Evolutionary conservation across 2,797 vertebrate species (phyloP).

Genomic region (Tarsius wallacei): DNA sequence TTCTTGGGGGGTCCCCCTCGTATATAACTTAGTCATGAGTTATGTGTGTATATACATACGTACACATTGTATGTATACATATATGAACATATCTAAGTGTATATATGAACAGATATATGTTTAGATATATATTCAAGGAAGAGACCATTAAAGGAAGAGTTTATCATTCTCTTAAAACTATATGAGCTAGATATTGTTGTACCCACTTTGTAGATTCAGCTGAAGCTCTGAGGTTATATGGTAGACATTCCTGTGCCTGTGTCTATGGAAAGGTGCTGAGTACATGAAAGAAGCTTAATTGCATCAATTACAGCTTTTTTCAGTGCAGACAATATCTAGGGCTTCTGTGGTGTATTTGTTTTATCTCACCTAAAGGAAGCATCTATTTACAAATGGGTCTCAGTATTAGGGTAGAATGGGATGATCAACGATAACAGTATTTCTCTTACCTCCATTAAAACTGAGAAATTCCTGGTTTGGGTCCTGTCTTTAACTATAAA

Average conservation of each 20-base stretch:
- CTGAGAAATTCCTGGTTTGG: neutral
- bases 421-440: neutral
- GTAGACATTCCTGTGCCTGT: neutral
- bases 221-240: neutral
- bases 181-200: neutral
- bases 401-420: neutral
- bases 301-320: neutral
- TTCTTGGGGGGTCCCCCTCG: too few species aligned
- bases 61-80: neutral
- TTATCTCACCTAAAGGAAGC: conserved; percentile 1
- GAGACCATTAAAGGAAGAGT: neutral
- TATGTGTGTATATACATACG: neutral
- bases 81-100: neutral
- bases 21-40: neutral
- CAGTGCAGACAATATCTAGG: too few species aligned
- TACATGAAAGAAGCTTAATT: neutral
- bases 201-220: neutral
- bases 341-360: neutral
- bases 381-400: neutral
- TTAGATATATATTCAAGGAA: neutral
- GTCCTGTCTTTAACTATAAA: neutral
- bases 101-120: neutral
- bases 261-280: neutral
- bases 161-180: neutral
- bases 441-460: neutral